Evolutionary conservation across 2,888 invertebrate genomes (phyloP), one percentile per base, ranked within the genome.

Genomic region (Cabera pusaria): DNA sequence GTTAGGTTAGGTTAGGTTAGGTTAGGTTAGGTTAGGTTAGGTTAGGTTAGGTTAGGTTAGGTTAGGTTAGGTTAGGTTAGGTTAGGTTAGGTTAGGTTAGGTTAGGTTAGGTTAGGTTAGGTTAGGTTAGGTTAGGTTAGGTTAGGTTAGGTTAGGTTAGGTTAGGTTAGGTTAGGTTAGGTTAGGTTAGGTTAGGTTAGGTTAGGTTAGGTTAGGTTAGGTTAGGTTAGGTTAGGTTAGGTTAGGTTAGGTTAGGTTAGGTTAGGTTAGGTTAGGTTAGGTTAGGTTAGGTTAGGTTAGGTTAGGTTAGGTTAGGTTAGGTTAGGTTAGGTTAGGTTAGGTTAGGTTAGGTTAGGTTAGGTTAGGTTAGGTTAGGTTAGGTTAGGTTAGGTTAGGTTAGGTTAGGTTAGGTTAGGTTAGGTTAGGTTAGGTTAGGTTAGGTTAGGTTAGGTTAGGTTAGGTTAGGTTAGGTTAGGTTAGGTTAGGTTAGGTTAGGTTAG

Each of bases 221-320:
- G 39, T 39, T 39, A 33, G 39, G 39, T 43, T 43, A 32, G 43
- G 43, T 43, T 37, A 43, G 43, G 43, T 43, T 43, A 43, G 43
- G 43, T 43, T 43, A 37, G 43, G 43, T 43, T 37, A 37, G 43
- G 43, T 43, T 42, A 36, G 42, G 35, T 42, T 42, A 36, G 42
- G 42, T 42, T 36, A 36, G 42, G 42, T 42, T 36, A 32, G 42
- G 36, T 42, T 42, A 22, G 42, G 42, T 42, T 36, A 36, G 42
- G 42, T 42, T 42, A 32, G 42, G 42, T 42, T 42, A 36, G 42
- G 42, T 42, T 36, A 36, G 42, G 42, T 42, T 42, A 32, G 42
- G 42, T 42, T 42, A 36, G 42, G 42, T 42, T 36, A 36, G 43
- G 43, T 43, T 43, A 33, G 43, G 36, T 42, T 36, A 36, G 41